Base-by-base conservation (phyloP, 92 coral and sea anemone genomes). In the Zoanthus gigantus region DNA sequence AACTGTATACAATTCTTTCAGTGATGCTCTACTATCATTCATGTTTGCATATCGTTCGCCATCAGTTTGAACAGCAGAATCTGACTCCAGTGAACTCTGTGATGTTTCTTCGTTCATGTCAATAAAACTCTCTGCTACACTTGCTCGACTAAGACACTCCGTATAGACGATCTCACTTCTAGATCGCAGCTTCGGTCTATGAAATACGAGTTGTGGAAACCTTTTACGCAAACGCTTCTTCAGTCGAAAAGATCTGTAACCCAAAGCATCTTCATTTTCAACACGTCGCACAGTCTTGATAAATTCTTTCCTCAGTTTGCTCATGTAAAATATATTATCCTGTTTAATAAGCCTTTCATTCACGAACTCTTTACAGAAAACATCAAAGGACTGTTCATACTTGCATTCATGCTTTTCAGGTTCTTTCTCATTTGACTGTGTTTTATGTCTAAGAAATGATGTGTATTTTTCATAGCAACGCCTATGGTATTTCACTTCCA, bases 181-280 rank as follows among this genome's bases (percentile, higher is more conserved):
- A 83, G 76, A 74, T 74, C 85, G 88, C 60, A 90, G 73, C 68
- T 68, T 90, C 46, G 87, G 87, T 15, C 72, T 90, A 75, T 90
- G 81, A 87, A 90, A 90, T 10, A 90, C 88, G 14, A 90, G 88
- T 52, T 90, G 90, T 17, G 93, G 90, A 80, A 90, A 90, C 44
- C 87, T n/a, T 74, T 90, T 56, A 28, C 63, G 53, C 10, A 90
- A 71, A 8, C 88, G 53, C 75, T 86, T 86, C 69, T 90, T 86
- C 52, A 86, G 68, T 48, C 93, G 80, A 81, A 79, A 86, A 8
- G 82, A 76, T 86, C 86, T 29, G 30, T 77, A 86, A 72, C 28
- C 79, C 42, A 83, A 85, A 5, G 90, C 88, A 86, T 86, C 90
- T 32, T 50, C 83, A 86, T 81, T 76, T 81, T 90, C 93, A 1